Percentiles rank a stretch among this genome's conserved stretches.
Evolutionary conservation across 2,888 invertebrate genomes (phyloP).

Genomic region (Agrochola lychnidis): DNA sequence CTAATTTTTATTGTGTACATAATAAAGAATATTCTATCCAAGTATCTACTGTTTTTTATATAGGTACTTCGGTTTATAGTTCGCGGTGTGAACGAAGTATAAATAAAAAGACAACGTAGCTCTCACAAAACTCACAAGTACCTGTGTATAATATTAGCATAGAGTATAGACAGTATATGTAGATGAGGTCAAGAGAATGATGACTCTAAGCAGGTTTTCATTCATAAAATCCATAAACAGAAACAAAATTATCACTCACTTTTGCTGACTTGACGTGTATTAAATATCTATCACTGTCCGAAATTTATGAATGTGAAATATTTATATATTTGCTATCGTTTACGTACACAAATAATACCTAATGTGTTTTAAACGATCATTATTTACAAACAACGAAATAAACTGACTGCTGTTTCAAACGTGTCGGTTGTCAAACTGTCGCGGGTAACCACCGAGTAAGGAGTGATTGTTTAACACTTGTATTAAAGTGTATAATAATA

Average conservation of each 20-base stretch:
- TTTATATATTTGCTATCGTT: not conserved
- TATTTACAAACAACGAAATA: conserved; percentile 14
- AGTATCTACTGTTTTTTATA: too few relatives aligned
- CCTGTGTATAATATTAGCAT: too few relatives aligned
- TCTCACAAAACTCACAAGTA: too few relatives aligned
- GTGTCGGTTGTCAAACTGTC: conserved; percentile 15
- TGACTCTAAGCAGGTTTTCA: not conserved
- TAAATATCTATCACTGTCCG: conserved; percentile 6
- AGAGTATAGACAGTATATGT: too few relatives aligned
- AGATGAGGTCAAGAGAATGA: not conserved
- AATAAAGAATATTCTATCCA: too few relatives aligned
- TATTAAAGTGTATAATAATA: conserved; percentile 14
- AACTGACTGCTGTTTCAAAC: not conserved
- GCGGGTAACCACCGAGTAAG: not conserved
- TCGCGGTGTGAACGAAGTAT: too few relatives aligned
- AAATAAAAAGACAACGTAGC: too few relatives aligned
- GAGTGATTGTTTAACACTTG: conserved; percentile 11
- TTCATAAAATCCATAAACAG: not conserved
- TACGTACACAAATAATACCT: conserved; percentile 9
- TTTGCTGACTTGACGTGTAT: not conserved
- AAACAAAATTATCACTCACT: not conserved
- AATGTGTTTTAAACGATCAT: not conserved
- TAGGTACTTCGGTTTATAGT: too few relatives aligned
- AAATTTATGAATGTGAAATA: not conserved
- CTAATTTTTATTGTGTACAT: too few relatives aligned